These are phyloP conservation scores for Coenobita brevimanus DNA, from an alignment of 1,140 invertebrate genomes.

Conservation along the genomic window DNA sequence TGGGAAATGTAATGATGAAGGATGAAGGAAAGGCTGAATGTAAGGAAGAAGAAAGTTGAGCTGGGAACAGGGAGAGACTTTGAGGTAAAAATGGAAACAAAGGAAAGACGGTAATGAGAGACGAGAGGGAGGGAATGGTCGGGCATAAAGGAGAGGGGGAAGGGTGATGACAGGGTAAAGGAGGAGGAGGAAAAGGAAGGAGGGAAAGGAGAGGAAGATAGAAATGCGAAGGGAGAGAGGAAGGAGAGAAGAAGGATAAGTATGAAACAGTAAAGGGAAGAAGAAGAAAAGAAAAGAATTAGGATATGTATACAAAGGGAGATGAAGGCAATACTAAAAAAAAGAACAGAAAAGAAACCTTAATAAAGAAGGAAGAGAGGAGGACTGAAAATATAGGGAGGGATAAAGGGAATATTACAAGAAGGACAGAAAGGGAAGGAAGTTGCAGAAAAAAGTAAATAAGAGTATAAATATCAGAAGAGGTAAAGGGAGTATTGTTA, in stretches of 20 bases:
- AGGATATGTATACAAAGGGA: background rate
- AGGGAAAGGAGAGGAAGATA: background rate
- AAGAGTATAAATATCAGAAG: background rate
- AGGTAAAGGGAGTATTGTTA: too few relatives aligned
- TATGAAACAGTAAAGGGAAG: background rate
- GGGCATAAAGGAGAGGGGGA: background rate
- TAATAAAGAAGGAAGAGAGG: background rate
- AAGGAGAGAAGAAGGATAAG: background rate
- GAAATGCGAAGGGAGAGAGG: background rate
- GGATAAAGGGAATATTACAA: background rate
- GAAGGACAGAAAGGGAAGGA: background rate
- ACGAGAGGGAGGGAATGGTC: too few relatives aligned
- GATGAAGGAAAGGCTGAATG: background rate
- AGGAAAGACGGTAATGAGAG: too few relatives aligned
- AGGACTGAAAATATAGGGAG: background rate
- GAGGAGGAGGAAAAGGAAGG: background rate
- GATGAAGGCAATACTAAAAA: background rate
- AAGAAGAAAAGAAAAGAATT: background rate
- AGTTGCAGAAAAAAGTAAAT: background rate
- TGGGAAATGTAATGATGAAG: background rate
- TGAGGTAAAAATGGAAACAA: too few relatives aligned
- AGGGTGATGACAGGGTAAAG: background rate
- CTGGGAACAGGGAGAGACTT: too few relatives aligned
- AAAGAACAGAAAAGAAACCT: background rate
- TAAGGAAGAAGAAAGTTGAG: background rate